phyloP scores from a whole-genome alignment of 2,797 vertebrate species.

The Arnoldichthys spilopterus region DNA sequence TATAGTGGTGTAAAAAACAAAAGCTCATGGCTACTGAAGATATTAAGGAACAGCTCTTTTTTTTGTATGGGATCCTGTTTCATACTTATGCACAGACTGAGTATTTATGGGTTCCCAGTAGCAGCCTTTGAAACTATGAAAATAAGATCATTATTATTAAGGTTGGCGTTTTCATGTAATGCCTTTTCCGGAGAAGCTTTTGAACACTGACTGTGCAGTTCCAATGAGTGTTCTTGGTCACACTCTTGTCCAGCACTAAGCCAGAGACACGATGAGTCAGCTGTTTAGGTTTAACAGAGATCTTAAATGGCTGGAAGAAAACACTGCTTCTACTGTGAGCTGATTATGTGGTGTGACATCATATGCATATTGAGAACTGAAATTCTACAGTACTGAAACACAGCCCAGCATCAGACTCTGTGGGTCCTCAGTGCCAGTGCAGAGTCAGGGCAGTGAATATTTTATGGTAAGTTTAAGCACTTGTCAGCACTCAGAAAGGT shows the following conservation, averaged over 20 bases:
- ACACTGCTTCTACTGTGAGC: background rate
- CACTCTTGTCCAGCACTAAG: background rate
- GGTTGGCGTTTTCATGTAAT: background rate
- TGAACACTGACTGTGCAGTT: background rate
- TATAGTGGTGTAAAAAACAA: too few species aligned
- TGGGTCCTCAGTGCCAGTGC: background rate
- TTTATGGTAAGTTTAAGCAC: background rate
- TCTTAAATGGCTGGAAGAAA: background rate
- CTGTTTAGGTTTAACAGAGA: background rate
- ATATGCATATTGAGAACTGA: background rate
- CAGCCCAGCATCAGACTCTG: too few species aligned
- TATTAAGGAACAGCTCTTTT: background rate
- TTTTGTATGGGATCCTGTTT: background rate
- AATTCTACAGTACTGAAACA: background rate
- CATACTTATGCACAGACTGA: background rate
- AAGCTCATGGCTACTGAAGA: too few species aligned
- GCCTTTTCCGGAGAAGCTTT: background rate
- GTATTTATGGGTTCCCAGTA: background rate
- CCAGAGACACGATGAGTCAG: slow-evolving; percentile 8
- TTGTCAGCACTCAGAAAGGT: background rate
- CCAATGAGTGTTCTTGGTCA: background rate
- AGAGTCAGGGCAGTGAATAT: background rate
- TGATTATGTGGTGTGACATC: background rate
- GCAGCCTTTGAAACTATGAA: background rate
- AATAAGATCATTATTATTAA: background rate